Evolutionary conservation across 2,113 vertebrate species (phyloP), one percentile per base, ranked within the genome.

Genomic region (Hepsetus odoe): DNA sequence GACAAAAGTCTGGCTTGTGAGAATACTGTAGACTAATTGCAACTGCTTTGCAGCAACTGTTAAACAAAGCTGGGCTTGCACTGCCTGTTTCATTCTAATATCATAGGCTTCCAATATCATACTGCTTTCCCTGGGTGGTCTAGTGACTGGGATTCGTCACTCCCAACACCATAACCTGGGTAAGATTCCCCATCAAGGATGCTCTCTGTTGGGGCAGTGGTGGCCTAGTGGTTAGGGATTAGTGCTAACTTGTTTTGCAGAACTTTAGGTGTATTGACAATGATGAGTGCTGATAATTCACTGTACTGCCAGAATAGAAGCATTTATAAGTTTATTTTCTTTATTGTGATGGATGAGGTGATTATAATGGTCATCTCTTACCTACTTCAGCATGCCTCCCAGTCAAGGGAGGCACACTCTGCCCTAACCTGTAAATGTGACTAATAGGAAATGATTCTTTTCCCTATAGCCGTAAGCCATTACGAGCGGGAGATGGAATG

Each of bases 401-500:
- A 81, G 75, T 83, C 68, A 71, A 83, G 3, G 61, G 32, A 68
- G 65, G 35, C 40, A 44, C 38, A 62, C 35, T 64, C 64, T 81
- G 68, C 73, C 83, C 28, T 86, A 87, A 91, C 86, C 88, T 76
- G 70, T 86, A 86, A 89, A 87, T 86, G 86, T 82, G 88, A 89
- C 84, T 87, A 90, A 91, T 87, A 84, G 79, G 83, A 87, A 89
- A 82, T 81, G 85, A 88, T 80, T 83, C 84, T 73, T 75, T 35
- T 67, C 80, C 71, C 83, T 75, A 12, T 83, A 89, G 87, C 88
- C 87, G 86, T 79, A 83, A 88, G 86, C 84, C 80, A 91, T 92
- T 91, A 88, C 89, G 88, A 91, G 87, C 85, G 84, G 83, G 51
- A 80, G 83, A 83, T 81, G 87, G 88, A 89, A 90, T 89, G 87